A percentile compares a stretch with the other conserved stretches of the same genome.
Evolutionary conservation across 2,797 vertebrate species (phyloP).

Genomic region (Bradypus variegatus): DNA sequence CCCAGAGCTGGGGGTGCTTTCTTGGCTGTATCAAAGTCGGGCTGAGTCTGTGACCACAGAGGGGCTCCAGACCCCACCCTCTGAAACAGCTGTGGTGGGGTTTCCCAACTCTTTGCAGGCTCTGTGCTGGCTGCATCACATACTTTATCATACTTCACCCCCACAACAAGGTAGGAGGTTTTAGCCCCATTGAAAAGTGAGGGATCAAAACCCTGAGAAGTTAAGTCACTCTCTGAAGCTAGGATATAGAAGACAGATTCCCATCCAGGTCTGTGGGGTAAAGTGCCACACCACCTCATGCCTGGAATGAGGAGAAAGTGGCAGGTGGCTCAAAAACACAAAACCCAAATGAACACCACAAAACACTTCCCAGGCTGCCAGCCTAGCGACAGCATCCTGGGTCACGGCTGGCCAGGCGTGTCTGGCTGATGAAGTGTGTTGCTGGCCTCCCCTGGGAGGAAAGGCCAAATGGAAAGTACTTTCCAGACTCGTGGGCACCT

Average conservation of each 20-base stretch:
- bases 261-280: background rate
- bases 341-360: background rate
- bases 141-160: background rate
- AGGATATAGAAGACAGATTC: background rate
- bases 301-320: background rate
- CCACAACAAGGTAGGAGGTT: background rate
- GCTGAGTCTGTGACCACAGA: background rate
- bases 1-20: background rate
- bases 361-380: no score
- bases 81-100: background rate
- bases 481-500: background rate
- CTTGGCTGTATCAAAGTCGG: background rate
- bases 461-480: background rate
- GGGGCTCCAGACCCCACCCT: background rate
- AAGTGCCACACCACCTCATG: background rate
- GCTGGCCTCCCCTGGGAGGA: background rate
- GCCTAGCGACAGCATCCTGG: background rate
- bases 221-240: background rate
- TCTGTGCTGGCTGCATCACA: background rate
- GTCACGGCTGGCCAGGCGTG: background rate
- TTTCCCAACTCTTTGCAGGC: background rate
- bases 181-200: background rate
- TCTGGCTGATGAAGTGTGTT: background rate
- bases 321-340: background rate
- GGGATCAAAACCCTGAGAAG: background rate